Conservation (phyloP, 2,113 vertebrate genomes). For the Calypte anna region DNA sequence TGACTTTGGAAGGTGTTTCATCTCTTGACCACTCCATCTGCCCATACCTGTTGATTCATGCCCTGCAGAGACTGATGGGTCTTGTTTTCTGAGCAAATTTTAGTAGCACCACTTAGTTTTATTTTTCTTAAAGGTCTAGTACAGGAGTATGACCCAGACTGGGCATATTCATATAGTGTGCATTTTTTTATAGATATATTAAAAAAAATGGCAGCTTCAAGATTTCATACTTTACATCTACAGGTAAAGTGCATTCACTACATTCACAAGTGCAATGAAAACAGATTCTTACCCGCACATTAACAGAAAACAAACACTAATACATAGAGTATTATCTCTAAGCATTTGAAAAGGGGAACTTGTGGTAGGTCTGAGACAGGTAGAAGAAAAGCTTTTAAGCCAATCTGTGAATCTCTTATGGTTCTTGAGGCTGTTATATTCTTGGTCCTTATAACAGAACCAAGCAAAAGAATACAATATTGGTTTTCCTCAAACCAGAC, state of each 20-base stretch:
- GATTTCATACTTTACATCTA: not conserved
- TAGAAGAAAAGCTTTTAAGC: not conserved
- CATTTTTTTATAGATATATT: too few relatives aligned
- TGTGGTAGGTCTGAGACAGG: not conserved
- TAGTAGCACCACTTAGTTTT: not conserved
- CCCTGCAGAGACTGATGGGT: not conserved
- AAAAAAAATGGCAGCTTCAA: not conserved
- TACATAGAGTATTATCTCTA: not conserved
- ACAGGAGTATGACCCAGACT: not conserved
- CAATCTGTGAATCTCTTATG: not conserved
- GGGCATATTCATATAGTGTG: not conserved
- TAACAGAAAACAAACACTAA: not conserved
- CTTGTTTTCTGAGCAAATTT: not conserved
- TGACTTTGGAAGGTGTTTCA: not conserved
- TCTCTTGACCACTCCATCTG: not conserved
- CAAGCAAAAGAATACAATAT: not conserved
- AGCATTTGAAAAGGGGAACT: not conserved
- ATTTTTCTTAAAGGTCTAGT: not conserved
- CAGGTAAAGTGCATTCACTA: too few relatives aligned
- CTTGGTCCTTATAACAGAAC: not conserved
- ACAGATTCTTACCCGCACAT: not conserved
- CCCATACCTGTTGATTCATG: not conserved
- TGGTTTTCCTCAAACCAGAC: not conserved
- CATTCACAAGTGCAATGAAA: not conserved
- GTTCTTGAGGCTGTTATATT: not conserved